phyloP scores from a whole-genome alignment of 2,888 invertebrate genomes.

The Diarsia mendica region DNA sequence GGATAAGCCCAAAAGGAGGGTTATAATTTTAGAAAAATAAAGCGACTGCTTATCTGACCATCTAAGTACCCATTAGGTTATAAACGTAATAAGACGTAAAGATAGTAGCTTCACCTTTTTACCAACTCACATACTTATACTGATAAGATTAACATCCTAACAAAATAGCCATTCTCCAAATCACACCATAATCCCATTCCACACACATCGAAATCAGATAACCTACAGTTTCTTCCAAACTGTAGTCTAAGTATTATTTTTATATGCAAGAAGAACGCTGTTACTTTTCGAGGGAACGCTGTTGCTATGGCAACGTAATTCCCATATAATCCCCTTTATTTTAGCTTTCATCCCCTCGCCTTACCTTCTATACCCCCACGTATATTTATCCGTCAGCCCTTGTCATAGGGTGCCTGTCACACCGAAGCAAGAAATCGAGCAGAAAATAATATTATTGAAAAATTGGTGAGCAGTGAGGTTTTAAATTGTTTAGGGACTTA shows the following conservation, averaged over 20 bases:
- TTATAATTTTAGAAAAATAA: background rate
- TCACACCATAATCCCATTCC: background rate
- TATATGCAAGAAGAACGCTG: constrained; percentile 77
- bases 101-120: background rate
- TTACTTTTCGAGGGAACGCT: constrained; percentile 67
- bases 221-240: constrained; percentile 39
- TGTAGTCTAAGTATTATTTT: constrained; percentile 71
- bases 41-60: background rate
- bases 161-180: background rate
- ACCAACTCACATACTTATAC: no score
- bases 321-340: constrained; percentile 86
- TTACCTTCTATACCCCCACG: constrained; percentile 68
- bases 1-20: no score
- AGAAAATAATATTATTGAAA: constrained; percentile 27
- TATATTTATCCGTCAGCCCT: constrained; percentile 74
- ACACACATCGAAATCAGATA: constrained; percentile 8
- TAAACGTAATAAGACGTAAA: background rate
- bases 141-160: background rate
- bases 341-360: constrained; percentile 81
- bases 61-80: background rate
- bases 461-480: constrained; percentile 17
- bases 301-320: constrained; percentile 83
- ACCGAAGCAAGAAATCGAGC: constrained; percentile 70
- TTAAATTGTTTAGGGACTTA: constrained; percentile 13
- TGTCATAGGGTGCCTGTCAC: constrained; percentile 71